Evolutionary conservation across 2,888 invertebrate species (phyloP), one percentile per base, ranked within the genome.

Genomic region (Argyresthia albistria): DNA sequence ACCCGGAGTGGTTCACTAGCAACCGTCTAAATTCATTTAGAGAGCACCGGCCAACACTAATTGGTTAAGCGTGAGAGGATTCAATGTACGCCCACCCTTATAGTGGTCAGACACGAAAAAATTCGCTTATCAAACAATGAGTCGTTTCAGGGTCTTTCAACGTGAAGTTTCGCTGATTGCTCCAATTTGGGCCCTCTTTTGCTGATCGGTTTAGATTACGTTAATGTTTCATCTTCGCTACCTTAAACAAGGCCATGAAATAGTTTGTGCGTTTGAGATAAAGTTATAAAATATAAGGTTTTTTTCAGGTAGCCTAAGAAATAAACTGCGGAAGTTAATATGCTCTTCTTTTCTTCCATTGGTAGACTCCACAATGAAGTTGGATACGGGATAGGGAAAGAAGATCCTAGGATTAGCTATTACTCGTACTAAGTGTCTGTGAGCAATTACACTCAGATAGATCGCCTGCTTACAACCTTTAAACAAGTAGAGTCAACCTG

Each of bases 141-240:
- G 39, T 39, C 10, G 25, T 25, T 25, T 25, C 25, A 39, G 39
- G 7, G 39, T 39, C 39, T 39, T 25, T 25, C 25, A 25, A 25
- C 25, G 25, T 25, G 25, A 39, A 46, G 46, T 25, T 48, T 48
- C 48, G n/a, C 48, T 48, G 48, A 48, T 48, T 48, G 48, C 37
- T 48, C 15, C 48, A 36, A 48, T 48, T 48, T 48, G 16, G 48
- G 12, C n/a, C 25, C 9, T 48, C 37, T 36, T n/a, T 36, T 12
- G 7, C 35, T 35, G 47, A 35, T 47, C 39, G 9, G 1, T 9
- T 39, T 39, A 39, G n/a, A 39, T 39, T 25, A 25, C 6, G 25
- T 25, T 25, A 6, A 25, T 25, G 25, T 25, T 25, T 25, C 25
- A 25, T 25, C 25, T 25, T n/a, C n/a, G n/a, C n/a, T n/a, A n/a